These are phyloP conservation scores for Sanderia malayensis DNA, from an alignment of 30 jellyfish, hydroid and myxozoan genomes.

Conservation along the genomic window DNA sequence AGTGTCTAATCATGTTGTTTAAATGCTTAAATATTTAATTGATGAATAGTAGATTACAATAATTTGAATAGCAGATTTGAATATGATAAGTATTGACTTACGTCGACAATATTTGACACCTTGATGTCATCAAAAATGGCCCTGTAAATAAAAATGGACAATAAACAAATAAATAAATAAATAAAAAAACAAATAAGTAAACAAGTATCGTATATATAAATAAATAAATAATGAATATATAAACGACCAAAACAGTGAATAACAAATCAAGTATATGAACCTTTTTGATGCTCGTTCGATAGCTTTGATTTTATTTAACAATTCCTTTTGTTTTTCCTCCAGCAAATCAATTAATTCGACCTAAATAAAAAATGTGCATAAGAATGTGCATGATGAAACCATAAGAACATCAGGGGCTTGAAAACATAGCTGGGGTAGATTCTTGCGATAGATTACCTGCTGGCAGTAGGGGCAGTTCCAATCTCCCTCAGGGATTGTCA, in stretches of 20 bases:
- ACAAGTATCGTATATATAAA: neutral
- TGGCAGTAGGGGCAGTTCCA: constrained; percentile 94
- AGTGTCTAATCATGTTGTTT: no score
- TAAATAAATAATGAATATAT: neutral
- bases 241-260: neutral
- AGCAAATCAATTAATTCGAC: constrained; percentile 61
- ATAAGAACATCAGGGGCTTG: no score
- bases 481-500: constrained; percentile 92
- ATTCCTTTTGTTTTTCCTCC: constrained; percentile 40
- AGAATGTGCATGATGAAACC: no score
- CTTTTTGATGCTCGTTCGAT: constrained; percentile 80
- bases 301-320: constrained; percentile 50
- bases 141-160: constrained; percentile 21
- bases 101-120: constrained; percentile 72
- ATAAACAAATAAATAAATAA: neutral
- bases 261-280: constrained; percentile 6
- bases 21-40: no score
- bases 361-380: constrained; percentile 22
- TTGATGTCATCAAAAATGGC: constrained; percentile 76
- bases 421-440: no score
- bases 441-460: no score
- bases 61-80: neutral
- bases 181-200: neutral
- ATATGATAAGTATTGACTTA: no score
- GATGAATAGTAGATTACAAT: no score